Conservation (phyloP, 2,888 invertebrate species). For the Acrocera orbiculus region DNA sequence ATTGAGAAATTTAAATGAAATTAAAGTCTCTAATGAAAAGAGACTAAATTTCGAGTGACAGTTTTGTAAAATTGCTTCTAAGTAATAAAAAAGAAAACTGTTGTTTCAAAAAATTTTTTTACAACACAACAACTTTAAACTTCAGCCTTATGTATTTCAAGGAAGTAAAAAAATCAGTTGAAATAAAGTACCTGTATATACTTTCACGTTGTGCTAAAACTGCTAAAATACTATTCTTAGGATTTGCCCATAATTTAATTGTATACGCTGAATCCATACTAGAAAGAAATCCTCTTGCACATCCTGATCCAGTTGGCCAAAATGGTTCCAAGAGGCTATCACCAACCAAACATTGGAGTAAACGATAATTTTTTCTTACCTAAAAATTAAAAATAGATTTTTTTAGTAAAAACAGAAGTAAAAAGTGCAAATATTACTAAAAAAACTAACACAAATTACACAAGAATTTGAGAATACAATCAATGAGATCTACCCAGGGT, state of each 20-base stretch:
- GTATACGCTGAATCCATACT: constrained; percentile 95
- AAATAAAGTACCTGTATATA: constrained; percentile 50
- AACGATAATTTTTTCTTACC: constrained; percentile 47
- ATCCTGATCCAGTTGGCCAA: constrained; percentile 98
- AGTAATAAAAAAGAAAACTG: no score
- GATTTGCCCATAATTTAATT: constrained; percentile 66
- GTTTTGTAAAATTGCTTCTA: no score
- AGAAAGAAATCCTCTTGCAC: constrained; percentile 90
- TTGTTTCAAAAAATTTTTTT: no score
- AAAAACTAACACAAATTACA: no score
- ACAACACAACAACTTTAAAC: no score
- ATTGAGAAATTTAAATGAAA: no score
- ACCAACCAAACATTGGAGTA: constrained; percentile 83
- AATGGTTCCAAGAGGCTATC: constrained; percentile 94
- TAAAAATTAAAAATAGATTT: constrained; percentile 11
- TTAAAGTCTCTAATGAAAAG: no score
- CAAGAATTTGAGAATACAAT: no score
- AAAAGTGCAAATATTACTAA: no score
- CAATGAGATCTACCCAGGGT: no score
- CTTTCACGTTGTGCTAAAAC: constrained; percentile 90
- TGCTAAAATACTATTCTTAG: constrained; percentile 41
- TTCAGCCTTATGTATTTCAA: neutral
- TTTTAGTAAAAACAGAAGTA: no score
- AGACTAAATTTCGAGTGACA: no score
- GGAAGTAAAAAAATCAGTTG: neutral